Base-by-base conservation (phyloP, 1,140 invertebrate species). In the Drosophila biarmipes region DNA sequence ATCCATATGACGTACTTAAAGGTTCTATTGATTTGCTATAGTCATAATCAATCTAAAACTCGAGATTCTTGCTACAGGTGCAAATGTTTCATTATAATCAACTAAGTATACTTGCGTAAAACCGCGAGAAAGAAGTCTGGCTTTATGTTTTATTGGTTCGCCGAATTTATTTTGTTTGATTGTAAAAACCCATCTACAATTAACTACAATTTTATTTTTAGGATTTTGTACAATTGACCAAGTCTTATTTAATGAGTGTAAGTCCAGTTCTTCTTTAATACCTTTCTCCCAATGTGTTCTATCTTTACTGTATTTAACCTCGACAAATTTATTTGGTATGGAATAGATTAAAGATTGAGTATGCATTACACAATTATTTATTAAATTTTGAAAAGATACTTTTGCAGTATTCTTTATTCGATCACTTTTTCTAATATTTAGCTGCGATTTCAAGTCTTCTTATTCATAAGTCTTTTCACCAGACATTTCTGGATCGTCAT, bases 321-420 rank as follows among this genome's bases (percentile, higher is more conserved):
- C n/a, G n/a, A 15, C 38, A 40, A 40, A 40, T 40, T 40, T 40
- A 15, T 17, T 40, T 40, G 38, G 38, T 40, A 40, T 40, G 14
- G 38, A 40, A 40, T 17, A 17, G n/a, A 40, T 40, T 40, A 40
- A 40, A 40, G 38, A 17, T 40, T 40, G 38, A 40, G 38, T 40
- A 40, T 40, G 14, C 38, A 40, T 17, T 15, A 40, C 38, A 40
- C n/a, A 40, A 40, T 40, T 40, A 40, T 40, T 40, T 40, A 40
- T 40, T 40, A 40, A 40, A 40, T 40, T n/a, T 15, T 15, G n/a
- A 40, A 17, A 40, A 40, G 38, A 40, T 40, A 40, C 14, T 40
- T 40, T 15, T 7, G n/a, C 6, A 8, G 15, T 40, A 40, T 40
- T 40, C 29, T 31, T 31, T 31, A 31, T 31, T 31, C 29, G 29